Percentiles rank a stretch among this genome's conserved stretches.
These are phyloP conservation scores for Cheilosia soror DNA, from an alignment of 2,888 invertebrate genomes.

Conservation along the genomic window DNA sequence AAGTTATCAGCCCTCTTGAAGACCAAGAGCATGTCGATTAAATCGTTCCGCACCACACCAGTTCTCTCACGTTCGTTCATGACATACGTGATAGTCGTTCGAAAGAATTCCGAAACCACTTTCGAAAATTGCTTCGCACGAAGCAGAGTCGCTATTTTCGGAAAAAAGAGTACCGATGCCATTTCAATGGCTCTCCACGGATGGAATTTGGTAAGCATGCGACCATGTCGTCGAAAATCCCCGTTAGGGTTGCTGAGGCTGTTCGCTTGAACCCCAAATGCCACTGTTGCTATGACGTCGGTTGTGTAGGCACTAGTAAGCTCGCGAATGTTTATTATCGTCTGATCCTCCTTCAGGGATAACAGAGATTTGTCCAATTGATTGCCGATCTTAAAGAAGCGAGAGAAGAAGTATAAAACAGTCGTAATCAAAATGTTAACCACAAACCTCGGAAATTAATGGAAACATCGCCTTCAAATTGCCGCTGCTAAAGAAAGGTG, in stretches of 20 bases:
- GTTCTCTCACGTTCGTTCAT: conserved; percentile 80
- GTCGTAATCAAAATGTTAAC: background rate
- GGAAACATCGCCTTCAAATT: conserved; percentile 82
- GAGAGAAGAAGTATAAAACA: background rate
- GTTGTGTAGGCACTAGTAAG: conserved; percentile 80
- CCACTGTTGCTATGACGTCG: conserved; percentile 81
- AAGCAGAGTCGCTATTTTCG: conserved; percentile 75
- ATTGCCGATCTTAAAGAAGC: background rate
- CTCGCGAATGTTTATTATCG: conserved; percentile 46
- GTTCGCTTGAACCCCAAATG: conserved; percentile 81
- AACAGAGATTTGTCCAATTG: conserved; percentile 13
- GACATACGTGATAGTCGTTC: conserved; percentile 80
- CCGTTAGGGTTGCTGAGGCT: conserved; percentile 80
- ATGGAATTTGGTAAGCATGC: conserved; percentile 73
- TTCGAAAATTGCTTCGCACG: conserved; percentile 77
- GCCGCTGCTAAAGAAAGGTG: conserved; percentile 84
- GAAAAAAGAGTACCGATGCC: conserved; percentile 76
- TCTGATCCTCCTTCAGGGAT: conserved; percentile 2
- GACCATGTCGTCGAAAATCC: conserved; percentile 80
- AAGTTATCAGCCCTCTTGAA: conserved; percentile 78
- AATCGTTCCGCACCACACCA: conserved; percentile 82
- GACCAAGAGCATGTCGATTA: conserved; percentile 83
- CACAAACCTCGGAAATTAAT: conserved; percentile 79
- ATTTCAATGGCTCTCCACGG: conserved; percentile 76
- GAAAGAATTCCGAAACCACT: conserved; percentile 79